Evolutionary conservation across 2,888 invertebrate species (phyloP).

Genomic region (Poecilus cupreus): DNA sequence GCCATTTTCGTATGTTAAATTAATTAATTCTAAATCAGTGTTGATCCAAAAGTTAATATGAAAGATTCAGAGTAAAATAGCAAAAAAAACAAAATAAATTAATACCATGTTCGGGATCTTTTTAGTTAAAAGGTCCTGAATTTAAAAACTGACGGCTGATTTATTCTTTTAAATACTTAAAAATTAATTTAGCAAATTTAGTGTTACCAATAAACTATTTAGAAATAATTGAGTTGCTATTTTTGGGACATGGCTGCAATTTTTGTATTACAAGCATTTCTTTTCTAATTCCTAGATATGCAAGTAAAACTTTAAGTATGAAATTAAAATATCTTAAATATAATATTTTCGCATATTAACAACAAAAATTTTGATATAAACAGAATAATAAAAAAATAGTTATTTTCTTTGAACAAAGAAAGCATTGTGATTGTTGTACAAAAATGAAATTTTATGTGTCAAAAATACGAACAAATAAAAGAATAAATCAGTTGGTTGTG

Average conservation of each 20-base stretch:
- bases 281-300: too few species aligned
- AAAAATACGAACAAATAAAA: neutral
- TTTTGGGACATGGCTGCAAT: neutral
- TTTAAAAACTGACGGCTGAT: neutral
- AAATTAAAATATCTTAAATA: too few species aligned
- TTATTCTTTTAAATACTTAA: neutral
- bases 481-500: neutral
- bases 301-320: too few species aligned
- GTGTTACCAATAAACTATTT: neutral
- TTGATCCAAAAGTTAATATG: slow-evolving; percentile 54
- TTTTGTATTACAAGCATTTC: too few species aligned
- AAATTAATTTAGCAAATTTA: neutral
- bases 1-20: slow-evolving; percentile 67
- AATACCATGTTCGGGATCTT: neutral
- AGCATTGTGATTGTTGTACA: neutral
- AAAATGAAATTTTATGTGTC: neutral
- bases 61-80: too few species aligned
- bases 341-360: too few species aligned
- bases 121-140: neutral
- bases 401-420: too few species aligned
- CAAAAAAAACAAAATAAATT: neutral
- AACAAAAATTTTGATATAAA: too few species aligned
- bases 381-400: too few species aligned
- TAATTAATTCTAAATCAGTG: slow-evolving; percentile 66
- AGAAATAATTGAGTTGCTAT: too few species aligned